Evolutionary conservation across 2,888 invertebrate genomes (phyloP).

Genomic region (Drosophila formosana): DNA sequence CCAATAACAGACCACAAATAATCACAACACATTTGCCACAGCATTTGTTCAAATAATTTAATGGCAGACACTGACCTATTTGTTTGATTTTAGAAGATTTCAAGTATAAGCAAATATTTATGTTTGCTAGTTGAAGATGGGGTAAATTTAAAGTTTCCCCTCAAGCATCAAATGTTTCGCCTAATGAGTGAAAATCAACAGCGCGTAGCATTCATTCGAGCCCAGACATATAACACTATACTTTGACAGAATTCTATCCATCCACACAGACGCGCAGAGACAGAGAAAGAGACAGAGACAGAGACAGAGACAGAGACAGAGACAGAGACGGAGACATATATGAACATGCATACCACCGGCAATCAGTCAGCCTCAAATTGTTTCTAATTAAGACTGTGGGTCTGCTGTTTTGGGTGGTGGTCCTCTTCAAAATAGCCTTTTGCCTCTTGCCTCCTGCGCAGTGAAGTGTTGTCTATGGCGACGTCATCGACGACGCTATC

Average conservation of each 20-base stretch:
- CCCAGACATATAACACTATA: not conserved
- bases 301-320: conserved; percentile 2
- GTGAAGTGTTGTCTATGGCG: conserved; percentile 60
- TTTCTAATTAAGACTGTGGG: conserved; percentile 74
- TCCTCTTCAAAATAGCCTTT: conserved; percentile 40
- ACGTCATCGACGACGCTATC: conserved; percentile 31
- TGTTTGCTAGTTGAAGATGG: not conserved
- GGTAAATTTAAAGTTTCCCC: conserved; percentile 29
- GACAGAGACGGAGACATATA: conserved; percentile 8
- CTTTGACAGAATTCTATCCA: not conserved
- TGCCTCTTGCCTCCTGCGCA: conserved; percentile 40
- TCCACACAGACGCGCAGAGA: conserved; percentile 10
- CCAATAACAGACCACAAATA: not conserved
- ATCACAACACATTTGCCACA: not conserved
- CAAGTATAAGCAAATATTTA: conserved; percentile 9
- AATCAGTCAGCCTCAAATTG: conserved; percentile 77
- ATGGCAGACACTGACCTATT: not conserved
- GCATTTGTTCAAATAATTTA: not conserved
- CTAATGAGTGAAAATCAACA: conserved; percentile 57
- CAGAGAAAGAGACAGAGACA: conserved; percentile 11
- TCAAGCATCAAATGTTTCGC: conserved; percentile 43
- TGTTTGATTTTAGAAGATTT: not conserved
- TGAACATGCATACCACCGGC: conserved; percentile 41
- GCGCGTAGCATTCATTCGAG: conserved; percentile 36
- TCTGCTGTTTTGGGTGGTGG: conserved; percentile 28